Evolutionary conservation across 2,113 vertebrate genomes (phyloP).

Genomic region (Rhizomys pruinosus): DNA sequence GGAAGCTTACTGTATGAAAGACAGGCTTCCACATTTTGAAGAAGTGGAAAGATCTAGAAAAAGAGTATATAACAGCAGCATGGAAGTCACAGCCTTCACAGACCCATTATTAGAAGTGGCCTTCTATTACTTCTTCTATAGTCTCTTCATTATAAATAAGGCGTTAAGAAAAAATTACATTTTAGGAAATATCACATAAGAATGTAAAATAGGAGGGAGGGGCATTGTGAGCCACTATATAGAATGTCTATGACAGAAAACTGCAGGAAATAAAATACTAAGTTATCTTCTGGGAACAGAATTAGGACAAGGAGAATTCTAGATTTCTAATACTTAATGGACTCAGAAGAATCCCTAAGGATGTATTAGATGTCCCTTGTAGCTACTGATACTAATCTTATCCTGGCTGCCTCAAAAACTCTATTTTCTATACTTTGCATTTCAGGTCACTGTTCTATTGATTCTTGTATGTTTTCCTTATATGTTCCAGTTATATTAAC

Average conservation of each 20-base stretch:
- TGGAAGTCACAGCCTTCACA: background rate
- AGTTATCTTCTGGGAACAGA: background rate
- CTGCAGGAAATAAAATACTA: background rate
- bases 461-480: slow-evolving; percentile 1
- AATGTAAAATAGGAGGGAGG: background rate
- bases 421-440: background rate
- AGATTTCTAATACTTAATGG: background rate
- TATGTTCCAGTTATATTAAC: background rate
- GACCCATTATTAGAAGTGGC: background rate
- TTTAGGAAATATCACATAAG: background rate
- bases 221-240: background rate
- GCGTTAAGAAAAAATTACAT: background rate
- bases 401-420: background rate
- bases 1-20: background rate
- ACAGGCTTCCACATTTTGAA: background rate
- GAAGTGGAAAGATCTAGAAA: background rate
- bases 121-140: background rate
- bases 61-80: background rate
- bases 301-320: background rate
- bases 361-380: background rate
- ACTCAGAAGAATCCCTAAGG: background rate
- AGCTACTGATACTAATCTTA: background rate
- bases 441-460: background rate
- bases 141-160: background rate
- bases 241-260: background rate